These are phyloP conservation scores for Dasypus novemcinctus DNA, from an alignment of 2,113 vertebrate species.

Conservation along the genomic window DNA sequence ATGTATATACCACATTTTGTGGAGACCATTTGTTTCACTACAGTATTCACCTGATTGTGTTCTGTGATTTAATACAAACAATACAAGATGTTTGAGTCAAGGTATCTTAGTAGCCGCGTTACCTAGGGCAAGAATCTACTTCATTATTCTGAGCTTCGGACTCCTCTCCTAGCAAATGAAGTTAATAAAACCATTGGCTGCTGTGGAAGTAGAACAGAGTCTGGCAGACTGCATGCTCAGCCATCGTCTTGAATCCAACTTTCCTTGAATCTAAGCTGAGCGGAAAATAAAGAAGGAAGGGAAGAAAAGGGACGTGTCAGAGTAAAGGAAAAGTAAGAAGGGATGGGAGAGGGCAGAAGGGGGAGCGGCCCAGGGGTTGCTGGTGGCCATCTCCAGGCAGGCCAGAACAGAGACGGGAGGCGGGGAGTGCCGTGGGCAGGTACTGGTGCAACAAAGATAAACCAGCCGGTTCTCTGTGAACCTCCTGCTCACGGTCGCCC, in stretches of 20 bases:
- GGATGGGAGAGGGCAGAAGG: no score
- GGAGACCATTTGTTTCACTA: neutral
- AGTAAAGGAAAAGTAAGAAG: no score
- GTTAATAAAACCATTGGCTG: neutral
- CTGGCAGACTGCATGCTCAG: neutral
- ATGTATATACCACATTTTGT: no score
- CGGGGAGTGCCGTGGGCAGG: no score
- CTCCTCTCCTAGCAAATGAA: neutral
- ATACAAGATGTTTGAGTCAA: neutral
- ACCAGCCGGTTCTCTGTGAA: no score
- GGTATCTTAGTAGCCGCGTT: neutral
- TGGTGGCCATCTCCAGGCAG: no score
- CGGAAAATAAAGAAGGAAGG: neutral
- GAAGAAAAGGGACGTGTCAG: no score
- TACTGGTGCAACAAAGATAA: no score
- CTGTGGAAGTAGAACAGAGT: neutral
- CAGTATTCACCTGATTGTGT: neutral
- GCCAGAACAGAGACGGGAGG: no score
- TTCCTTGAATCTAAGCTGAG: neutral
- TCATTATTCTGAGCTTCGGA: neutral
- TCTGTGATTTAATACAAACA: neutral
- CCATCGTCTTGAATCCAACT: neutral
- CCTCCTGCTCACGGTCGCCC: no score
- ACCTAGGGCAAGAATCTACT: neutral
- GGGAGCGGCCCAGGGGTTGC: no score